A percentile compares a stretch with the other conserved stretches of the same genome.
phyloP scores from a whole-genome alignment of 2,888 invertebrate genomes.

The Bembecia ichneumoniformis region DNA sequence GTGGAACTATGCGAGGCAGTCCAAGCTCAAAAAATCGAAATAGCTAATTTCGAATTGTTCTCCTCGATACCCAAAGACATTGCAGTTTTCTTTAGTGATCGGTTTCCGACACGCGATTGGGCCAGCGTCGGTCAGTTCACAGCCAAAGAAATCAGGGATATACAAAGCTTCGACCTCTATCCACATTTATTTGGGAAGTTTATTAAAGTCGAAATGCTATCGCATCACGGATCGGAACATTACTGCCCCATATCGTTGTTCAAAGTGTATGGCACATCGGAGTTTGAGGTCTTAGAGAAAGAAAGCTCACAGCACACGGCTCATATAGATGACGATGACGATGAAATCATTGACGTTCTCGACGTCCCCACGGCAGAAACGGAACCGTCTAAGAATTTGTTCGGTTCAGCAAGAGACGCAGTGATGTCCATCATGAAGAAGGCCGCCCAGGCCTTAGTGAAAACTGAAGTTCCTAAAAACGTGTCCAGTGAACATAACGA shows the following conservation, averaged over 20 bases:
- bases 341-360: conserved; percentile 76
- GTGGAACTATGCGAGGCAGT: conserved; percentile 98
- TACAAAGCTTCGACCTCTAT: conserved; percentile 87
- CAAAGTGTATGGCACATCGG: conserved; percentile 93
- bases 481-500: conserved; percentile 65
- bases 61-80: conserved; percentile 96
- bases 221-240: conserved; percentile 97
- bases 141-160: conserved; percentile 87
- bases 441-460: conserved; percentile 88
- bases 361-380: conserved; percentile 55
- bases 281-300: conserved; percentile 90
- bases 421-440: conserved; percentile 94
- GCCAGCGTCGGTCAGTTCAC: conserved; percentile 87
- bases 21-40: conserved; percentile 93
- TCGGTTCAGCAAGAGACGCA: conserved; percentile 90
- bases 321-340: conserved; percentile 76
- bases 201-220: conserved; percentile 90
- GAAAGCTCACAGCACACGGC: conserved; percentile 80
- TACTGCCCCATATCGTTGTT: conserved; percentile 98
- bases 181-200: conserved; percentile 90
- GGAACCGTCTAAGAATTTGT: conserved; percentile 78
- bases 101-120: conserved; percentile 95
- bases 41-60: conserved; percentile 98
- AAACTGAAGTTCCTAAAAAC: conserved; percentile 77
- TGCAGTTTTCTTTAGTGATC: conserved; percentile 87